Percentiles rank a stretch among this genome's conserved stretches.
phyloP scores from a whole-genome alignment of 2,797 vertebrate genomes.

The Eulemur coronatus region DNA sequence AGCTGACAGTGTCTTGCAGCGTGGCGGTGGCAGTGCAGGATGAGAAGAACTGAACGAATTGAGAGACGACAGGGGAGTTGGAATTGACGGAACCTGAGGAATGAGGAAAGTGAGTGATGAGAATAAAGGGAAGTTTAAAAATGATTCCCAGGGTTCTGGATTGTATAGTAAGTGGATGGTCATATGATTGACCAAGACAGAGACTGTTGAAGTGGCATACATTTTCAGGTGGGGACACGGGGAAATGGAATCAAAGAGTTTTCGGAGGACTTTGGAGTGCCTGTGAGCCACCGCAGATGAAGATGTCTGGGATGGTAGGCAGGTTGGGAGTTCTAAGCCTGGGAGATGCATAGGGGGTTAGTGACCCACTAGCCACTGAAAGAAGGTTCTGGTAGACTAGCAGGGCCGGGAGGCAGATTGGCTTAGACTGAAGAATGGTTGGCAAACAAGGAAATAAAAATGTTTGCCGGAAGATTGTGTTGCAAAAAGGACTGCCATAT shows the following conservation, averaged over 20 bases:
- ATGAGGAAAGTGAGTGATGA: not conserved
- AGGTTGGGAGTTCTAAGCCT: too few species aligned
- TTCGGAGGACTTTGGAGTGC: not conserved
- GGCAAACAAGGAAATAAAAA: not conserved
- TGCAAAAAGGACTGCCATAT: not conserved
- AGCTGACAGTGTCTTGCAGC: not conserved
- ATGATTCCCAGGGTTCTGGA: not conserved
- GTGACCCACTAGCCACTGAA: not conserved
- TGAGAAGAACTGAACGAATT: not conserved
- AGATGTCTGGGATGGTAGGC: not conserved
- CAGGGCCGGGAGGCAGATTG: not conserved
- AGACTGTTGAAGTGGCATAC: fast-evolving
- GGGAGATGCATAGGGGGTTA: not conserved
- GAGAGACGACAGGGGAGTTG: not conserved
- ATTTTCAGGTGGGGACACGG: too few species aligned
- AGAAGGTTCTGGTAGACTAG: not conserved
- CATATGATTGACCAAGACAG: not conserved
- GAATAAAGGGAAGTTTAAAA: not conserved
- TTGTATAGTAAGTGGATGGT: not conserved
- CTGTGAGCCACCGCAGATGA: not conserved
- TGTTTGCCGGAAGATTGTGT: not conserved
- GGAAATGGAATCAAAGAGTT: not conserved
- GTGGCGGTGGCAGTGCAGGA: not conserved
- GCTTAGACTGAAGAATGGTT: not conserved
- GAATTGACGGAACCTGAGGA: not conserved